Conservation (phyloP, 2,113 vertebrate species). For the Dasyprocta punctata region DNA sequence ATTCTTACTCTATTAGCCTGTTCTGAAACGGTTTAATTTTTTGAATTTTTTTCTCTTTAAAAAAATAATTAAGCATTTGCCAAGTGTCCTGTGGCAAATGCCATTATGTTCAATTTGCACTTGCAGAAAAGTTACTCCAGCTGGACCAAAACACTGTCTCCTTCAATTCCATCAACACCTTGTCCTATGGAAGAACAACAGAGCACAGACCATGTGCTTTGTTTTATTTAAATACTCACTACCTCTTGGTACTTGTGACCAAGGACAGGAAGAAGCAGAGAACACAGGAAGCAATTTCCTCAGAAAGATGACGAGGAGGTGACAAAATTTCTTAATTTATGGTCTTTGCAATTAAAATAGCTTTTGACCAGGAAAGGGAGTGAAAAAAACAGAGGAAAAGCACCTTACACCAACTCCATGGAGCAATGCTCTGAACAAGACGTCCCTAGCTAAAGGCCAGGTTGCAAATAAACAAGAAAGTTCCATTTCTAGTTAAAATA, state of each 20-base stretch:
- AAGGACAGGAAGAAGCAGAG: neutral
- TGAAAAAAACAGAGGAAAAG: neutral
- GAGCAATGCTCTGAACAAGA: rapidly evolving
- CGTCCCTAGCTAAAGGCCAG: neutral
- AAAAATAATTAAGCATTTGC: neutral
- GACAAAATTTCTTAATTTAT: neutral
- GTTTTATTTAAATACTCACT: neutral
- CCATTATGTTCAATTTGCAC: neutral
- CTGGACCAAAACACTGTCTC: rapidly evolving
- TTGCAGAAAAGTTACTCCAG: neutral
- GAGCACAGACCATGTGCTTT: rapidly evolving
- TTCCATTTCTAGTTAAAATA: neutral
- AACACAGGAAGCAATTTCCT: neutral
- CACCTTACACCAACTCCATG: rapidly evolving
- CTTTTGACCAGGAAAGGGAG: neutral
- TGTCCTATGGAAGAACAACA: neutral
- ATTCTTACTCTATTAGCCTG: neutral
- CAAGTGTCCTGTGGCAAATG: neutral
- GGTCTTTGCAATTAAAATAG: neutral
- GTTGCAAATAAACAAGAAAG: neutral
- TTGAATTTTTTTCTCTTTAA: neutral
- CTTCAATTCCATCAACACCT: rapidly evolving
- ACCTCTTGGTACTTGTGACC: neutral
- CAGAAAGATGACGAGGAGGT: neutral
- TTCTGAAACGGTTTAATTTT: neutral